These are phyloP conservation scores for Caretta caretta DNA, from an alignment of 2,113 vertebrate species.

Conservation along the genomic window DNA sequence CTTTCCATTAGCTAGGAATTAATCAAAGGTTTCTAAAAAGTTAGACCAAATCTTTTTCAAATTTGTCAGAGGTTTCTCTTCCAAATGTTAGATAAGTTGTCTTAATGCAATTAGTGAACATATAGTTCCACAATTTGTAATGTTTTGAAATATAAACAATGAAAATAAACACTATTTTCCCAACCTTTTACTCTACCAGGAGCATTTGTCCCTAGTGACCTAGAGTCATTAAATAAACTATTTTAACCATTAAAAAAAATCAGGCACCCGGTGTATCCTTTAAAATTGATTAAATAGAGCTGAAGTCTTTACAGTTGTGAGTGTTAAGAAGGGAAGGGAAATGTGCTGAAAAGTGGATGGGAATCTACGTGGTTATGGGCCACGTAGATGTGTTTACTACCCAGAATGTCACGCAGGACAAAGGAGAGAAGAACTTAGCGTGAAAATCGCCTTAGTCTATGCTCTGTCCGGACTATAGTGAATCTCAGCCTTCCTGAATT, in stretches of 20 bases:
- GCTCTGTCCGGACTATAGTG: fast-evolving
- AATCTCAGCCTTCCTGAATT: background rate
- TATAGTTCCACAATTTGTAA: background rate
- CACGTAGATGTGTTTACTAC: background rate
- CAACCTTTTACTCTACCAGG: background rate
- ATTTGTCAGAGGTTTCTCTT: background rate
- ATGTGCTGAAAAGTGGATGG: background rate
- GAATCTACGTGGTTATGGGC: background rate
- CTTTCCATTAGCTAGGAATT: background rate
- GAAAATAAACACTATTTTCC: background rate
- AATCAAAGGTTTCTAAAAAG: background rate
- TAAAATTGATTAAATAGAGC: background rate
- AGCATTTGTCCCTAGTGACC: background rate
- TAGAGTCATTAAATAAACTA: background rate
- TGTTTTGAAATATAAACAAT: background rate
- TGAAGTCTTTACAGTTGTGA: fast-evolving
- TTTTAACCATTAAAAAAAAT: background rate
- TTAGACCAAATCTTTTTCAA: background rate
- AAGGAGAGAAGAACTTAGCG: background rate
- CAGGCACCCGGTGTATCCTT: background rate
- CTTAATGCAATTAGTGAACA: background rate
- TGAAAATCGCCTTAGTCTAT: background rate
- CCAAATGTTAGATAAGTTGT: background rate
- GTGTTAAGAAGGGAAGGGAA: background rate
- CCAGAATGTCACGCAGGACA: background rate